Base-by-base conservation (phyloP, 2,113 vertebrate species). In the Cathartes aura region DNA sequence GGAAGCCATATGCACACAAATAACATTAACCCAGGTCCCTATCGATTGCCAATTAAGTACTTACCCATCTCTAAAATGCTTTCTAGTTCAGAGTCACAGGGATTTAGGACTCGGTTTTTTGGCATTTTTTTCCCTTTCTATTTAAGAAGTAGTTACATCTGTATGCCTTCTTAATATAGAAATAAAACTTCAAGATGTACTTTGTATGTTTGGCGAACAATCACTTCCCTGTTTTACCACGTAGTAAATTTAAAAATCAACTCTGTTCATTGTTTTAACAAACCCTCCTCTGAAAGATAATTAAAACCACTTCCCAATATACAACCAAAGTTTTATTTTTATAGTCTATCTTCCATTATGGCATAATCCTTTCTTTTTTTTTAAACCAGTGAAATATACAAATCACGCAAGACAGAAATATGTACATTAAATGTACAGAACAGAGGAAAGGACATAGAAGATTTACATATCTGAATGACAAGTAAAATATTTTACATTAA, bases 381-480 rank as follows among this genome's bases (percentile, higher is more conserved):
- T 83, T 16, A 97, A 98, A 98, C 97, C 98, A 98, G 98, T 98
- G 98, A 98, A 98, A 99, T 99, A 98, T 99, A 98, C 98, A 99
- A 98, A 98, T 98, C 98, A 98, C 97, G n/a, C 95, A 95, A 98
- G 98, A 98, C 93, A 97, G 98, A 98, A 98, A 98, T 99, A 98
- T 99, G 98, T 99, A 99, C 98, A 99, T 98, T 98, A 98, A 98
- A 98, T 98, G 98, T 98, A 98, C 98, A 98, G 97, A 98, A 98
- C 87, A 98, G 95, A 98, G 96, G 97, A 98, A 97, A 98, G 92
- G 94, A 97, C 96, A 98, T 92, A 98, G 96, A 97, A 98, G 98
- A 98, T 98, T 98, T 98, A 98, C 98, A 98, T 98, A 98, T 98
- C 98, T 98, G 98, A 97, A 98, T 97, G 98, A 98, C 93, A 98